A percentile compares a stretch with the other conserved stretches of the same genome.
These are phyloP conservation scores for Falco concolor DNA, from an alignment of 2,797 vertebrate species.

Conservation along the genomic window DNA sequence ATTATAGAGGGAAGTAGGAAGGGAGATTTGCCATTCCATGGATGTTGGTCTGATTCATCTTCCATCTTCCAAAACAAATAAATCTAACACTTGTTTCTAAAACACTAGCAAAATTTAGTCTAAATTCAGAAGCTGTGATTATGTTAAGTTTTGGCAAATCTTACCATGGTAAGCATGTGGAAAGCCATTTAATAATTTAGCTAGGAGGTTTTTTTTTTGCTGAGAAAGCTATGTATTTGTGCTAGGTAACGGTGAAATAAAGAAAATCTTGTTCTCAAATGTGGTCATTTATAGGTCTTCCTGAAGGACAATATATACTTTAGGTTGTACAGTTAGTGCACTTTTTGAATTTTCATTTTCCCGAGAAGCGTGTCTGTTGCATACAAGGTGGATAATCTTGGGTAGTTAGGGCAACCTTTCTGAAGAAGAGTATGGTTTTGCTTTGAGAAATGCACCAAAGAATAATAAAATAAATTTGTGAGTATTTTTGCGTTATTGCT, in stretches of 20 bases:
- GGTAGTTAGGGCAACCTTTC: not conserved
- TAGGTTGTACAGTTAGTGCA: not conserved
- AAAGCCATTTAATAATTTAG: not conserved
- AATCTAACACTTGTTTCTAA: not conserved
- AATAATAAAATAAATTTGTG: not conserved
- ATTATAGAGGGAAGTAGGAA: not conserved
- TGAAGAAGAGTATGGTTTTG: constrained; percentile 1
- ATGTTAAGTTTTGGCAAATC: not conserved
- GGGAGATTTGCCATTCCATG: not conserved
- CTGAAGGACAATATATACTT: not conserved
- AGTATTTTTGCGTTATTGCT: not conserved
- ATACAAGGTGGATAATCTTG: not conserved
- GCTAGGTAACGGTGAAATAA: not conserved
- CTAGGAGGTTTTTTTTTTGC: not conserved
- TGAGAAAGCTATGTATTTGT: not conserved
- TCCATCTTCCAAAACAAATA: not conserved
- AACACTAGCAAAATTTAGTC: not conserved
- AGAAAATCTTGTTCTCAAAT: not conserved
- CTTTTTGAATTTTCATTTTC: not conserved
- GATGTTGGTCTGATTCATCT: not conserved
- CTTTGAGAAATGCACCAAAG: constrained; percentile 45
- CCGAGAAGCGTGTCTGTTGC: not conserved
- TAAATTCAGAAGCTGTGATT: not conserved
- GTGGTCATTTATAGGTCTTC: not conserved
- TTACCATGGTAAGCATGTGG: not conserved